Conservation (phyloP, 2,113 vertebrate species). For the Lamprotornis superbus region DNA sequence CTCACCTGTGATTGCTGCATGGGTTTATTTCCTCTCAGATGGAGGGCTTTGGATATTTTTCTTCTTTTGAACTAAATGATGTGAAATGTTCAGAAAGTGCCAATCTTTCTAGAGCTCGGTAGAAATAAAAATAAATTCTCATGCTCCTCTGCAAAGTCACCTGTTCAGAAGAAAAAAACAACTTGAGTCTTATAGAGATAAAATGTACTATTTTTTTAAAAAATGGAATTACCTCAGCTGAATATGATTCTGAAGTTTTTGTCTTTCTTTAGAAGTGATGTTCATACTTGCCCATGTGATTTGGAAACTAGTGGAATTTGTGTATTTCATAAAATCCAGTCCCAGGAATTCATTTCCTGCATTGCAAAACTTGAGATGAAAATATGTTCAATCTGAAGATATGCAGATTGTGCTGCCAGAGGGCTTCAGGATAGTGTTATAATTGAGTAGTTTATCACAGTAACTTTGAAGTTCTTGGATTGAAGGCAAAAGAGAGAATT, state of each 20-base stretch:
- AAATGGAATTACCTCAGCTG: background rate
- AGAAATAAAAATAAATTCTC: background rate
- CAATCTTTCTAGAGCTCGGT: background rate
- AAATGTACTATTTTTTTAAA: background rate
- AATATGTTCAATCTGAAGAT: slow-evolving; percentile 47
- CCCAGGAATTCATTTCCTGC: slow-evolving; percentile 32
- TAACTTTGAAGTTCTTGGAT: slow-evolving; percentile 52
- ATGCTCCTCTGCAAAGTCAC: background rate
- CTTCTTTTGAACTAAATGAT: background rate
- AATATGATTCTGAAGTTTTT: background rate
- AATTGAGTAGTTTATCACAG: slow-evolving; percentile 36
- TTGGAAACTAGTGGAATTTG: background rate
- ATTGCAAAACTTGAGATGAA: slow-evolving; percentile 29
- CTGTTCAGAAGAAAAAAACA: background rate
- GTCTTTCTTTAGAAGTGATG: background rate
- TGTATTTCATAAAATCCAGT: slow-evolving; percentile 23
- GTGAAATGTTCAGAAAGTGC: background rate
- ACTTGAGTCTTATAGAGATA: background rate
- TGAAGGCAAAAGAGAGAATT: background rate
- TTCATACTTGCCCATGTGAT: background rate
- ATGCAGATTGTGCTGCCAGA: slow-evolving; percentile 61
- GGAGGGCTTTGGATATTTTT: background rate
- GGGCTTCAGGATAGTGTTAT: slow-evolving; percentile 2
- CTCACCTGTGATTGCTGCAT: background rate
- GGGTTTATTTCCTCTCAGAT: background rate